Evolutionary conservation across 2,113 vertebrate species (phyloP).

Genomic region (Myrmecophaga tridactyla): DNA sequence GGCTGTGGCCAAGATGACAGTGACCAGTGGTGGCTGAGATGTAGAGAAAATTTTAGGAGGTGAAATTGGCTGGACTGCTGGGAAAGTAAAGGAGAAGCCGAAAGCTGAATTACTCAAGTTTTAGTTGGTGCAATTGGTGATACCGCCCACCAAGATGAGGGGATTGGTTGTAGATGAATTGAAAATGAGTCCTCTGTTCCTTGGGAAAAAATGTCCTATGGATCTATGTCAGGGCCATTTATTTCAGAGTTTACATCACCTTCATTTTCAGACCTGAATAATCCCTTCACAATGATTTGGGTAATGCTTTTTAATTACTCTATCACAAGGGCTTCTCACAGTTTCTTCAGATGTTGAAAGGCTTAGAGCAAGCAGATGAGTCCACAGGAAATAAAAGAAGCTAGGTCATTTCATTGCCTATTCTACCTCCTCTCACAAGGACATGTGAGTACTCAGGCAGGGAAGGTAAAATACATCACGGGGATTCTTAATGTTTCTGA

Average conservation of each 20-base stretch:
- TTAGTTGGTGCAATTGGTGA: neutral
- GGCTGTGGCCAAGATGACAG: neutral
- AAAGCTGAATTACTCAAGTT: neutral
- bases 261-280: neutral
- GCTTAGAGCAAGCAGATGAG: neutral
- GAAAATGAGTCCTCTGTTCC: neutral
- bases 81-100: neutral
- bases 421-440: neutral
- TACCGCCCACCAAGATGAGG: too few relatives aligned
- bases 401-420: accelerated
- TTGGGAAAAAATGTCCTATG: too few relatives aligned
- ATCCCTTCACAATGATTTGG: neutral
- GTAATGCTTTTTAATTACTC: neutral
- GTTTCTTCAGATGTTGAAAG: neutral
- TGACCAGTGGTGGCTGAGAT: neutral
- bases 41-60: neutral
- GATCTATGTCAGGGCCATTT: neutral
- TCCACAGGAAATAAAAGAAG: neutral
- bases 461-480: neutral
- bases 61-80: neutral
- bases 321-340: neutral
- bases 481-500: neutral
- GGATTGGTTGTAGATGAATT: neutral
- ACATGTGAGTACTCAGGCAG: neutral
- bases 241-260: neutral